Conservation (phyloP, 2,113 vertebrate species). For the Salvelinus sp. region DNA sequence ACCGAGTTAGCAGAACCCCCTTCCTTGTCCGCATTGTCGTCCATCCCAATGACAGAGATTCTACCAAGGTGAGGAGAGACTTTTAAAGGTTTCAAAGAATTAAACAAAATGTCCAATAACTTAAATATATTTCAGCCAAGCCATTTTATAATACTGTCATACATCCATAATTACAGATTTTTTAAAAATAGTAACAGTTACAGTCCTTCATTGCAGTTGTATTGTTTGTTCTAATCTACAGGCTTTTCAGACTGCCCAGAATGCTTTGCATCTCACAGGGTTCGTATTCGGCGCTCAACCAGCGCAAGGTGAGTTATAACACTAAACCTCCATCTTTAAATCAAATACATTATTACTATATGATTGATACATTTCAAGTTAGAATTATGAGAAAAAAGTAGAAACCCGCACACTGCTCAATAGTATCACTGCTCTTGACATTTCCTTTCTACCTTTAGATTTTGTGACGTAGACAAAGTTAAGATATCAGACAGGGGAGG, state of each 20-base stretch:
- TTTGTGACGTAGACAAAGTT: too few relatives aligned
- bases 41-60: constrained; percentile 51
- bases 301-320: constrained; percentile 33
- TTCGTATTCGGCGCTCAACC: constrained; percentile 40
- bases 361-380: neutral
- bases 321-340: neutral
- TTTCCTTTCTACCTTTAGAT: too few relatives aligned
- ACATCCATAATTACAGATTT: neutral
- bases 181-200: too few relatives aligned
- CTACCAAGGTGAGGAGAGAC: constrained; percentile 46
- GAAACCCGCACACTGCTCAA: too few relatives aligned
- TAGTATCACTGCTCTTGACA: too few relatives aligned
- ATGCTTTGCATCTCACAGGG: constrained; percentile 44
- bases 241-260: constrained; percentile 51
- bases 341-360: neutral
- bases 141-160: neutral
- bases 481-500: too few relatives aligned
- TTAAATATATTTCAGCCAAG: neutral
- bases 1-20: neutral
- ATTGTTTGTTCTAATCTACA: constrained; percentile 13
- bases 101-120: neutral
- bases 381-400: too few relatives aligned
- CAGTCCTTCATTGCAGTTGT: neutral
- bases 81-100: neutral
- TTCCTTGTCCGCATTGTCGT: constrained; percentile 52